These are phyloP conservation scores for Aplocera efformata DNA, from an alignment of 2,888 invertebrate species.

Conservation along the genomic window DNA sequence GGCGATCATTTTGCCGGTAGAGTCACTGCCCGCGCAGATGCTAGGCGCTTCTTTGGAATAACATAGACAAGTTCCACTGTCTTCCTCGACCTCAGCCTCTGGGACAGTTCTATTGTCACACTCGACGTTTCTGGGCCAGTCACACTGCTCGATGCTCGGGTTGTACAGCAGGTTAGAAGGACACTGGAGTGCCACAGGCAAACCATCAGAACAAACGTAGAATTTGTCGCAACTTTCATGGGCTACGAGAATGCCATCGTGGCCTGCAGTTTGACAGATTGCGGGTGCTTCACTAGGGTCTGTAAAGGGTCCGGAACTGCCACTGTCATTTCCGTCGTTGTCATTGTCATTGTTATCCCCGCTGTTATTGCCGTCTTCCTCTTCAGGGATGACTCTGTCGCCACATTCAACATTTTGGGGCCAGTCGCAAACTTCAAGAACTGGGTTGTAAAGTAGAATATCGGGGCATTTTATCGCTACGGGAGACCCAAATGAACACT, in stretches of 20 bases:
- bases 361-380: constrained; percentile 18
- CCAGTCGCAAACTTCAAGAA: constrained; percentile 42
- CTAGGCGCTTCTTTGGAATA: constrained; percentile 29
- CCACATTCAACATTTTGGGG: constrained; percentile 43
- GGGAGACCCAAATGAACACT: constrained; percentile 36
- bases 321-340: too few relatives aligned
- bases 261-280: constrained; percentile 28
- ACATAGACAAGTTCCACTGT: constrained; percentile 22
- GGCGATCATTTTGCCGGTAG: constrained; percentile 41
- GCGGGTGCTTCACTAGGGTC: constrained; percentile 28
- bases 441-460: constrained; percentile 37
- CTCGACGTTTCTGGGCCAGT: constrained; percentile 77
- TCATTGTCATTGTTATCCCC: constrained; percentile 9
- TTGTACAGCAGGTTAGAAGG: constrained; percentile 75
- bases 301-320: too few relatives aligned
- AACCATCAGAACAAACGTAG: constrained; percentile 80
- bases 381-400: constrained; percentile 26
- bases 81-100: constrained; percentile 7
- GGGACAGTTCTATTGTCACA: constrained; percentile 52
- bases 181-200: constrained; percentile 75
- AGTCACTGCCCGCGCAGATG: constrained; percentile 31
- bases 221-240: constrained; percentile 34
- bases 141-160: constrained; percentile 67
- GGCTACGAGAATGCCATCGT: constrained; percentile 36
- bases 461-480: constrained; percentile 33